Conservation (phyloP, 1,140 invertebrate species). For the Penaeus vannamei region DNA sequence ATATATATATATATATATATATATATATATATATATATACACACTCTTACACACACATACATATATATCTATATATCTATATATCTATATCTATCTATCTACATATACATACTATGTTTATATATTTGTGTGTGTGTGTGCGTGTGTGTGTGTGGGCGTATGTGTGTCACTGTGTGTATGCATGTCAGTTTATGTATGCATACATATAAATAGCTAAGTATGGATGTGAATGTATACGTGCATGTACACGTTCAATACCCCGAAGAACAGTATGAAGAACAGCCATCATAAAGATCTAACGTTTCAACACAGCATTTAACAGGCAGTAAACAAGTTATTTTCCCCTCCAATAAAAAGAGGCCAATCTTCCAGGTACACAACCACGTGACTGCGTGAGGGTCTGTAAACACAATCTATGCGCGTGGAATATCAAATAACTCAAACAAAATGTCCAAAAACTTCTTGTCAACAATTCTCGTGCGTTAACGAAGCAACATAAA, state of each 20-base stretch:
- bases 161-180: background rate
- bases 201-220: slow-evolving; percentile 3
- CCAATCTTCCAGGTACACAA: background rate
- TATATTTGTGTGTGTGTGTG: background rate
- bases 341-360: too few relatives aligned
- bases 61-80: background rate
- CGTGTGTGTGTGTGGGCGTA: background rate
- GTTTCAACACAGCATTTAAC: too few relatives aligned
- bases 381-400: background rate
- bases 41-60: background rate
- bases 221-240: background rate
- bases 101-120: background rate
- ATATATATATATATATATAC: too few relatives aligned
- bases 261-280: too few relatives aligned
- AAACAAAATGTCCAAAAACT: slow-evolving; percentile 1
- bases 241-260: too few relatives aligned
- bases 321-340: background rate
- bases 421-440: too few relatives aligned
- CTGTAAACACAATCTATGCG: background rate
- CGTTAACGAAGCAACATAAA: background rate
- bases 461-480: background rate
- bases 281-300: too few relatives aligned
- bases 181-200: background rate
- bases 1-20: too few relatives aligned
- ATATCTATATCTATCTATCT: background rate